Evolutionary conservation across 1,140 invertebrate genomes (phyloP).

Genomic region (Popillia japonica): DNA sequence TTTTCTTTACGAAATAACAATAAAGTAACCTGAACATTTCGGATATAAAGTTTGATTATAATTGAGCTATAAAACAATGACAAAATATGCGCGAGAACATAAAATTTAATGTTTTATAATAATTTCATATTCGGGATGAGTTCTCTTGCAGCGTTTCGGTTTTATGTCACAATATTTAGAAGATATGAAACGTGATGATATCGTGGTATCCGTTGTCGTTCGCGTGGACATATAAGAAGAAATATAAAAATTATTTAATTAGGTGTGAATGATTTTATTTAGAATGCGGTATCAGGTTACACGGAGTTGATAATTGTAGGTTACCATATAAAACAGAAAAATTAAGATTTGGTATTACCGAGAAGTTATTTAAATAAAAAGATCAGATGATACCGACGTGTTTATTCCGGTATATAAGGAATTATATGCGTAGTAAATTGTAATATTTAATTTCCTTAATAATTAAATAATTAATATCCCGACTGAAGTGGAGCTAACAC

Average conservation of each 20-base stretch:
- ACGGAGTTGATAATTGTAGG: not conserved
- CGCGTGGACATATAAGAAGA: not conserved
- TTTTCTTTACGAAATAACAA: slow-evolving; percentile 28
- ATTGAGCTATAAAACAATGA: slow-evolving; percentile 29
- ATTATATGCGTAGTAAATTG: too few relatives aligned
- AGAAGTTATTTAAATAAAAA: not conserved
- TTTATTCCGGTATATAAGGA: not conserved
- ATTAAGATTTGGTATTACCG: not conserved
- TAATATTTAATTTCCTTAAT: too few relatives aligned
- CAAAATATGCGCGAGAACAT: slow-evolving; percentile 16
- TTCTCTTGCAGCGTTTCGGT: not conserved
- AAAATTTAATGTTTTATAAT: slow-evolving; percentile 32
- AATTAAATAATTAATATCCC: too few relatives aligned
- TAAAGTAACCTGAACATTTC: slow-evolving; percentile 23
- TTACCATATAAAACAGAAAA: not conserved
- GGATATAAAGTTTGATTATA: slow-evolving; percentile 25
- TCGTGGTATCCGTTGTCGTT: not conserved
- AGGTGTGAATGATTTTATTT: slow-evolving; percentile 29
- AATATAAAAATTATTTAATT: slow-evolving; percentile 32
- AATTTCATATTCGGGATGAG: slow-evolving; percentile 22
- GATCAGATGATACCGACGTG: not conserved
- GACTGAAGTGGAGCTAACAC: too few relatives aligned
- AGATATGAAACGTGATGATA: slow-evolving; percentile 6
- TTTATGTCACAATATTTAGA: slow-evolving; percentile 20
- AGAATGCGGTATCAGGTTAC: slow-evolving; percentile 11